Evolutionary conservation across 2,888 invertebrate species (phyloP).

Genomic region (Galerucella pusilla): DNA sequence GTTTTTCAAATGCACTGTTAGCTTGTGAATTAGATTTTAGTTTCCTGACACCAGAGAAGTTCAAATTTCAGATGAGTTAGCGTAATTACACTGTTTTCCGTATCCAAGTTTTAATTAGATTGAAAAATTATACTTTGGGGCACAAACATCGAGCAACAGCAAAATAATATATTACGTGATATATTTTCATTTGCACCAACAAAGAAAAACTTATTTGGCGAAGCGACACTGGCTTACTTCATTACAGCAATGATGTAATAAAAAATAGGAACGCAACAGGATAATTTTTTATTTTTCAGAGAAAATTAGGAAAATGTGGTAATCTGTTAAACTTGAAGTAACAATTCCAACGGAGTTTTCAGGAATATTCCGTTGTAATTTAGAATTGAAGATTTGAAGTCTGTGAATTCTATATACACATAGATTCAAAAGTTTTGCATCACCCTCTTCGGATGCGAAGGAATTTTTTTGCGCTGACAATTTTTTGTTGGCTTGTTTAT

Average conservation of each 20-base stretch:
- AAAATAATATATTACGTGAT: slow-evolving; percentile 21
- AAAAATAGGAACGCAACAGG: neutral
- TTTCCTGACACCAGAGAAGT: slow-evolving; percentile 14
- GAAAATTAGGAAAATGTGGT: neutral
- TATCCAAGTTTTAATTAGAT: slow-evolving; percentile 28
- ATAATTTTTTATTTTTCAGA: neutral
- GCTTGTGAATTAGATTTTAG: neutral
- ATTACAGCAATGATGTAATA: slow-evolving; percentile 8
- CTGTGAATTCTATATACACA: too few relatives aligned
- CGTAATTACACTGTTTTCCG: slow-evolving; percentile 25
- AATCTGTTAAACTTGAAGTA: neutral
- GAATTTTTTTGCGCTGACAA: too few relatives aligned
- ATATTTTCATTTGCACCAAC: slow-evolving; percentile 19
- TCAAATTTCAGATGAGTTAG: slow-evolving; percentile 27
- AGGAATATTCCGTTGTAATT: too few relatives aligned
- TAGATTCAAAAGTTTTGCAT: too few relatives aligned
- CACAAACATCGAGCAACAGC: neutral
- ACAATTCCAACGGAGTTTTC: too few relatives aligned
- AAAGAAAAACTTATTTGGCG: slow-evolving; percentile 24
- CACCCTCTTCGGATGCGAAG: too few relatives aligned
- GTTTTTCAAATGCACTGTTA: neutral
- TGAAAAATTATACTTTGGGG: slow-evolving; percentile 31
- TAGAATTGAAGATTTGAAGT: too few relatives aligned
- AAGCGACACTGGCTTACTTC: slow-evolving; percentile 11
- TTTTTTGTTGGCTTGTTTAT: too few relatives aligned